Percentiles rank a stretch among this genome's conserved stretches.
These are phyloP conservation scores for Colostygia pectinataria DNA, from an alignment of 2,888 invertebrate species.

Conservation along the genomic window DNA sequence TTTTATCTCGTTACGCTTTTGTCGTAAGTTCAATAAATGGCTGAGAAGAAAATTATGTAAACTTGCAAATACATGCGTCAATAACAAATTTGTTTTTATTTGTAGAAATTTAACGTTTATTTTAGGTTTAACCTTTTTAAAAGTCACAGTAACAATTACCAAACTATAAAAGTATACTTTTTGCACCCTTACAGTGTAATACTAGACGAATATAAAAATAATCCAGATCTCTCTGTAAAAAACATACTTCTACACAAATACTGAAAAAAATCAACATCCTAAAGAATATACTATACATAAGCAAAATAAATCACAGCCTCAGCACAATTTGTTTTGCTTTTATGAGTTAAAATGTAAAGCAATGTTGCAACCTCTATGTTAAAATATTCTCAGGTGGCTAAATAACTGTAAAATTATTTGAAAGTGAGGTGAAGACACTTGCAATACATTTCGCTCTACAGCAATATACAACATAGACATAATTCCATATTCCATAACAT, in stretches of 20 bases:
- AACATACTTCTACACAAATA: slow-evolving; percentile 11
- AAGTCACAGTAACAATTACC: slow-evolving; percentile 2
- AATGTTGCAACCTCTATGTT: no score
- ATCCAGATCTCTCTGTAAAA: slow-evolving; percentile 14
- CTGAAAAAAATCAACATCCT: neutral
- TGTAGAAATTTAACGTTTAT: slow-evolving; percentile 8
- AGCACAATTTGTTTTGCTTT: slow-evolving; percentile 1
- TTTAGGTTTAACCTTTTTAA: slow-evolving; percentile 6
- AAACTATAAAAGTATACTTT: slow-evolving; percentile 12
- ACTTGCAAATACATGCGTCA: slow-evolving; percentile 54
- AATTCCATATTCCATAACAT: no score
- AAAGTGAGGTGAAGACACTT: no score
- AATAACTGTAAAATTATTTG: no score
- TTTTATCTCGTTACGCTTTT: slow-evolving; percentile 48
- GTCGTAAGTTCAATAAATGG: slow-evolving; percentile 37
- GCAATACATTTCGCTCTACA: neutral
- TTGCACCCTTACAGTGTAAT: slow-evolving; percentile 8
- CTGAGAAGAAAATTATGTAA: slow-evolving; percentile 45
- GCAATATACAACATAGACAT: no score
- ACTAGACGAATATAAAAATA: slow-evolving; percentile 7
- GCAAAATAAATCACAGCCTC: slow-evolving; percentile 21
- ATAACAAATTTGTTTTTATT: slow-evolving; percentile 31
- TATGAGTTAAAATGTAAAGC: neutral
- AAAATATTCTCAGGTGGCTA: no score
- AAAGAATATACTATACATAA: slow-evolving; percentile 1